Base-by-base conservation (phyloP, 2,888 invertebrate species). In the Lobophora halterata region DNA sequence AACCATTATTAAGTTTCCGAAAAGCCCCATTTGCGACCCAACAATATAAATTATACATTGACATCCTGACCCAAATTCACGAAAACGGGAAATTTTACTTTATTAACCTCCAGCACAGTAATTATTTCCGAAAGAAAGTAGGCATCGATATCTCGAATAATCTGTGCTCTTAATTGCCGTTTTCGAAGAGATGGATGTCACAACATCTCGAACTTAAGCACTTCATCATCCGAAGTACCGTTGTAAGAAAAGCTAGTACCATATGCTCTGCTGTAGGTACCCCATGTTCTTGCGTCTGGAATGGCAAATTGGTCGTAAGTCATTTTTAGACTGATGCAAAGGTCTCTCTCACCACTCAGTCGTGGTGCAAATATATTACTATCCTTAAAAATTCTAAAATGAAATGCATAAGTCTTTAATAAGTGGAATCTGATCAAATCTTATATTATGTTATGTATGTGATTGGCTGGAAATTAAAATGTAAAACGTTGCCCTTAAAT, bases 241-340 rank as follows among this genome's bases (percentile, higher is more conserved):
- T 72, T 71, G 57, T 20, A 25, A 27, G 8, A 30, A 8, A 8
- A 30, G 18, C 16, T 27, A 25, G 7, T 18, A 3, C n/a, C 14
- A n/a, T n/a, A n/a, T n/a, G n/a, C n/a, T n/a, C n/a, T n/a, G n/a
- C n/a, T n/a, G n/a, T n/a, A n/a, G n/a, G n/a, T n/a, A n/a, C n/a
- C n/a, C n/a, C n/a, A n/a, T n/a, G n/a, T n/a, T n/a, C 48, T 43
- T 40, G 35, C 46, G 47, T 49, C 53, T 44, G 55, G 56, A 55
- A 58, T 49, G 49, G 53, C 58, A 55, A 67, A 74, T 77, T 69
- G 67, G 63, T 54, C 62, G 67, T 74, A 76, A 70, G 14, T 78
- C 74, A 76, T 60, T 56, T 60, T 63, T 71, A 77, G 76, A 73
- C 69, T 65, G 67, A 76, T 79, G 81, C 73, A 76, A 77, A 79